A percentile compares a stretch with the other conserved stretches of the same genome.
Conservation (phyloP, 2,797 vertebrate genomes). For the Chrysocyon brachyurus region DNA sequence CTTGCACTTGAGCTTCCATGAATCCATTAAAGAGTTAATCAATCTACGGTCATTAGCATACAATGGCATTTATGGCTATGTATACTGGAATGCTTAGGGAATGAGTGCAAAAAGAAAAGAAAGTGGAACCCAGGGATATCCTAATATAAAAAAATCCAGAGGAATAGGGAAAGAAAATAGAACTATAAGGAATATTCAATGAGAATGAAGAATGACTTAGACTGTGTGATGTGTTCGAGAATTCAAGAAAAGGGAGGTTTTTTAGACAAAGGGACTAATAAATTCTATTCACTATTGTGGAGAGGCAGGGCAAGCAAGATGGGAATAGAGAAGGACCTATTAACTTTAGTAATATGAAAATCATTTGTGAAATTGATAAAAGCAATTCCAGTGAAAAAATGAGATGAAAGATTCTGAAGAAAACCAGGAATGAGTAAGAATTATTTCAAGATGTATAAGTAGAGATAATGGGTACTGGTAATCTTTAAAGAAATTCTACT, state of each 20-base stretch:
- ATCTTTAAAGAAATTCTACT: background rate
- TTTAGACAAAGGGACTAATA: background rate
- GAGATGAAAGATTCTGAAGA: background rate
- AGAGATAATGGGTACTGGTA: background rate
- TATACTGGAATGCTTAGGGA: background rate
- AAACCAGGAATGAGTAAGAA: background rate
- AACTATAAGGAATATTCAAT: background rate
- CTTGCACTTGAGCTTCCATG: background rate
- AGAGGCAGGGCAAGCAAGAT: background rate
- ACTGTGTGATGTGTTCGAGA: background rate
- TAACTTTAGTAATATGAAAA: background rate
- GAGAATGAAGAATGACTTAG: background rate
- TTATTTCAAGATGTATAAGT: background rate
- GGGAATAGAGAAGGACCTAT: background rate
- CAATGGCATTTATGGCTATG: background rate
- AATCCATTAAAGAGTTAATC: background rate
- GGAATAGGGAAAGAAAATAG: background rate
- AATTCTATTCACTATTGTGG: background rate
- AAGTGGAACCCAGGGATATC: background rate
- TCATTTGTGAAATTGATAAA: background rate
- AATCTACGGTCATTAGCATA: background rate
- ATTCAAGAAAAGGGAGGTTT: background rate
- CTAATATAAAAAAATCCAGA: background rate
- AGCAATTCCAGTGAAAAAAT: background rate
- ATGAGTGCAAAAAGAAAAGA: background rate